A percentile compares a stretch with the other conserved stretches of the same genome.
phyloP scores from a whole-genome alignment of 2,113 vertebrate species.

The Terrapene triunguis region DNA sequence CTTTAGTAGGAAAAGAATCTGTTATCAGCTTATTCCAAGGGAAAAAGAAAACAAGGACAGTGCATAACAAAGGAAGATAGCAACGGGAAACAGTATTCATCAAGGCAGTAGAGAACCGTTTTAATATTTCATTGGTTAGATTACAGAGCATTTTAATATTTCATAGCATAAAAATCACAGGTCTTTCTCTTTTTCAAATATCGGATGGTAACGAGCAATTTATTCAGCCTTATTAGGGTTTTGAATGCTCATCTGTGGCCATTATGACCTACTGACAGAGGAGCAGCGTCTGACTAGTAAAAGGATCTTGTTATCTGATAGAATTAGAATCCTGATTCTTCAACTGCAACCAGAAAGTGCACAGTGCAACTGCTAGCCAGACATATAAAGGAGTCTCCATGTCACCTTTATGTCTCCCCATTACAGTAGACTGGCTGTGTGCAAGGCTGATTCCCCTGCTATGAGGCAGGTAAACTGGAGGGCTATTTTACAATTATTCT shows the following conservation, averaged over 20 bases:
- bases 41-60: background rate
- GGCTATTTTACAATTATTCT: background rate
- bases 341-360: background rate
- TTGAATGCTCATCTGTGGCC: background rate
- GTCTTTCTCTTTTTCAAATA: background rate
- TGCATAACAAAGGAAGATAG: background rate
- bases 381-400: background rate
- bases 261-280: background rate
- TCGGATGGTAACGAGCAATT: background rate
- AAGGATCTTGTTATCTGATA: background rate
- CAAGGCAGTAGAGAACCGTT: background rate
- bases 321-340: background rate
- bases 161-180: background rate
- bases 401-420: background rate
- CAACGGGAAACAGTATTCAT: background rate
- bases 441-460: rapidly evolving
- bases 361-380: rapidly evolving
- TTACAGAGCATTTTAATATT: background rate
- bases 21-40: background rate
- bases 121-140: background rate
- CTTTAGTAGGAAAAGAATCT: background rate
- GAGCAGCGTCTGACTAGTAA: background rate
- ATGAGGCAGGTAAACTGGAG: background rate
- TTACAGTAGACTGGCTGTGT: background rate
- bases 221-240: background rate